Conservation (phyloP, 2,113 vertebrate species). For the Tyrannus savana region DNA sequence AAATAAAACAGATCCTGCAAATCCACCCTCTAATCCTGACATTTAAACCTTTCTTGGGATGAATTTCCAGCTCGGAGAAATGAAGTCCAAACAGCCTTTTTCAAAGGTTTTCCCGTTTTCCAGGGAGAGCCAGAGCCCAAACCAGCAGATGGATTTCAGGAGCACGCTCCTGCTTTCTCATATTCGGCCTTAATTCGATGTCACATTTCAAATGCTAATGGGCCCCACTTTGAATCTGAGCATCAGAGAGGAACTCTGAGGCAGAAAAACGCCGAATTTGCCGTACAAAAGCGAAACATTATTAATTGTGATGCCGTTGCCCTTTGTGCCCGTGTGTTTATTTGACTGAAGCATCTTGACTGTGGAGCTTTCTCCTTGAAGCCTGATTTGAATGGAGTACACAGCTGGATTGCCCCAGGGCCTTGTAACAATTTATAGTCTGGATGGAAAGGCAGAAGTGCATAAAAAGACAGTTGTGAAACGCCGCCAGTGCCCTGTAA, state of each 20-base stretch:
- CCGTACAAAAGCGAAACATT: background rate
- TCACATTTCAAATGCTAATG: conserved; percentile 43
- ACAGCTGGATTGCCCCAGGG: conserved; percentile 67
- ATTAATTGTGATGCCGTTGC: conserved; percentile 51
- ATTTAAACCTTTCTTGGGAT: background rate
- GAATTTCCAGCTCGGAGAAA: background rate
- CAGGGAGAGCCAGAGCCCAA: background rate
- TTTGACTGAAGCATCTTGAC: conserved; percentile 67
- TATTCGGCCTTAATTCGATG: conserved; percentile 21
- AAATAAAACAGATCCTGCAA: background rate
- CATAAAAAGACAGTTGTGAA: conserved; percentile 64
- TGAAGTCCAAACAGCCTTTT: background rate
- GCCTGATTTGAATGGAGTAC: conserved; percentile 59
- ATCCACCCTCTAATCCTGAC: background rate
- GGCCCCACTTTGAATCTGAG: background rate
- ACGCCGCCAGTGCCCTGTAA: conserved; percentile 45
- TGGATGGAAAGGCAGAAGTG: conserved; percentile 67
- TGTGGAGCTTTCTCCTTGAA: conserved; percentile 58
- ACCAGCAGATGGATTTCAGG: conserved; percentile 12
- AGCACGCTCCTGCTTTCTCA: background rate
- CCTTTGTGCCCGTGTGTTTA: conserved; percentile 71
- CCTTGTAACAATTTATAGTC: conserved; percentile 64
- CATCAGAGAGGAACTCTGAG: background rate
- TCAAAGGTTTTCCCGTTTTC: background rate
- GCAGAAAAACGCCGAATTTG: background rate